These are phyloP conservation scores for Polyodon spathula DNA, from an alignment of 2,113 vertebrate genomes.

Conservation along the genomic window DNA sequence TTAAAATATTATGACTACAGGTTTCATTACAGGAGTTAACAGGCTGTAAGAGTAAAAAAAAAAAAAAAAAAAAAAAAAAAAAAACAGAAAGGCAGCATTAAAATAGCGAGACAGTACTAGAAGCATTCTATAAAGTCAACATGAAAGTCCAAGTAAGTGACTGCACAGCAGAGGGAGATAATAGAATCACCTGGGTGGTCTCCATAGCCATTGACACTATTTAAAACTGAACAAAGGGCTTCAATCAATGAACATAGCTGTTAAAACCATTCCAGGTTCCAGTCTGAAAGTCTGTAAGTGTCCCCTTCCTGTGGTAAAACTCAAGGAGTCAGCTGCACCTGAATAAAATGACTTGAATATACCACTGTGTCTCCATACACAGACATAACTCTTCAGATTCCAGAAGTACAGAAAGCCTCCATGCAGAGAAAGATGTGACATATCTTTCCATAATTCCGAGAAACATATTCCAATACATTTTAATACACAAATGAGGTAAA, in stretches of 20 bases:
- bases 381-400: too few species aligned
- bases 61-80: too few species aligned
- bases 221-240: conserved; percentile 16
- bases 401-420: too few species aligned
- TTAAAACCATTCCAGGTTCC: conserved; percentile 10
- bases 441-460: too few species aligned
- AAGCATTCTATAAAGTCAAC: conserved; percentile 12
- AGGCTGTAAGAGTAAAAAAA: too few species aligned
- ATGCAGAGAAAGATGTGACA: too few species aligned
- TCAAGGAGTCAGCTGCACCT: conserved; percentile 14
- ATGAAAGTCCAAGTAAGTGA: conserved; percentile 12
- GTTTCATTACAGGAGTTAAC: too few species aligned
- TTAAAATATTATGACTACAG: too few species aligned
- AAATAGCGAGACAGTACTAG: conserved; percentile 8
- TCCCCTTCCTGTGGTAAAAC: conserved; percentile 15
- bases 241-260: conserved; percentile 22
- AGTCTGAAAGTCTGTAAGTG: conserved; percentile 19
- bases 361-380: too few species aligned
- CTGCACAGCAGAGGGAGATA: conserved; percentile 25
- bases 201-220: conserved; percentile 16
- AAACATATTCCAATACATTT: too few species aligned
- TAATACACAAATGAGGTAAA: too few species aligned
- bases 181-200: conserved; percentile 30
- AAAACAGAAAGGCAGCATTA: too few species aligned
- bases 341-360: conserved; percentile 9